Base-by-base conservation (phyloP, 2,888 invertebrate genomes). In the Mamestra brassicae region DNA sequence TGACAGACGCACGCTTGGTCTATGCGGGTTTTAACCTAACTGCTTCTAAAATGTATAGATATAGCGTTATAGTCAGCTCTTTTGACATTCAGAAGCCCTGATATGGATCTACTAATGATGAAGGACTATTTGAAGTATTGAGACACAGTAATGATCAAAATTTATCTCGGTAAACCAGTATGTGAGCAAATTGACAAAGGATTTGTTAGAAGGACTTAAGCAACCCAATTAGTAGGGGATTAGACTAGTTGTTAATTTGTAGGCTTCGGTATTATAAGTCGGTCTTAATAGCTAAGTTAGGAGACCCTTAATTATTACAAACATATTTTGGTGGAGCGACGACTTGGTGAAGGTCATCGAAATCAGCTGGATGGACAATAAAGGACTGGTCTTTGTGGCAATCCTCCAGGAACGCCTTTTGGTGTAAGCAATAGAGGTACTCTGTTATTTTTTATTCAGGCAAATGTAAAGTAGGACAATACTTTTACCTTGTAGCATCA, bases 1-100 rank as follows among this genome's bases (percentile, higher is more conserved):
- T 77, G 76, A 80, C 64, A 78, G 75, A 77, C 76, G 70, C 85
- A 85, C 50, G 74, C 84, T 67, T 71, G 60, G 69, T 80, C 0
- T 80, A 71, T 75, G 76, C 38, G 67, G 82, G 60, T 42, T 76
- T 79, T 69, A 70, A 57, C 55, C 58, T 76, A 55, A 54, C 34
- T 69, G 38, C 65, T 71, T 38, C 50, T 58, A 13, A 74, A 72
- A 64, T 4, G 47, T 69, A 47, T 38, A 74, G 42, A 13, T 15
- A 50, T 8, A 67, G 47, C 42, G 47, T 47, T 38, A 70, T 7
- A 71, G 55, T 47, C 63, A 36, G 42, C 26, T 58, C 60, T 81
- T 58, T 78, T 76, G 52, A 63, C 62, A 71, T 69, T 61, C 57
- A 66, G 36, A 60, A 60, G 10, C 11, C 36, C 57, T 81, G 45